Conservation (phyloP, 2,888 invertebrate genomes). For the Melieria picta region DNA sequence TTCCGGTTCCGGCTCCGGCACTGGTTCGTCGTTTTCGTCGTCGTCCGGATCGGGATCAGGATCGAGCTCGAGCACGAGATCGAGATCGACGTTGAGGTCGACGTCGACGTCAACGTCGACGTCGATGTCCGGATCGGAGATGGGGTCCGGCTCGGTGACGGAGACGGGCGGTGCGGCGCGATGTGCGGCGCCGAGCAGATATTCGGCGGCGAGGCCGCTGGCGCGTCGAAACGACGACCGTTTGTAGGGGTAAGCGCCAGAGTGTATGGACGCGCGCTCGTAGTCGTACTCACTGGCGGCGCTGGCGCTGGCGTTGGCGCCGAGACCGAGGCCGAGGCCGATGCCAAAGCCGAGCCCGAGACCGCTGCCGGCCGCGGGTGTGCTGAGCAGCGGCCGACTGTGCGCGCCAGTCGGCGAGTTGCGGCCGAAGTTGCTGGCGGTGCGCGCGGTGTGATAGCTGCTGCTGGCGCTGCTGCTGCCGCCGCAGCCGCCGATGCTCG, state of each 20-base stretch:
- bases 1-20: conserved; percentile 21
- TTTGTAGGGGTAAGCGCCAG: conserved; percentile 34
- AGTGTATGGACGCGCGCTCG: conserved; percentile 29
- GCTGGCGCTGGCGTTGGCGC: conserved; percentile 22
- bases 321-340: conserved; percentile 43
- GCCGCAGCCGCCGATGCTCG: conserved; percentile 40
- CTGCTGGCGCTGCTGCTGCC: conserved; percentile 43
- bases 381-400: conserved; percentile 53
- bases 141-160: conserved; percentile 19
- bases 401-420: conserved; percentile 49
- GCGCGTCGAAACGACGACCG: conserved; percentile 23
- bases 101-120: conserved; percentile 15
- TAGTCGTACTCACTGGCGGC: conserved; percentile 40
- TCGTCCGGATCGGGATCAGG: conserved; percentile 15
- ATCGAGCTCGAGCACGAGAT: conserved; percentile 12
- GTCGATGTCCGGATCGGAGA: conserved; percentile 27
- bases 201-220: conserved; percentile 32
- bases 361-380: conserved; percentile 46
- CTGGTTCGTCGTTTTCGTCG: not conserved
- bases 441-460: conserved; percentile 42
- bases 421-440: conserved; percentile 39
- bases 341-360: conserved; percentile 34
- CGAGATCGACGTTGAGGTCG: conserved; percentile 22
- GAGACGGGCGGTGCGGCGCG: conserved; percentile 29
- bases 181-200: conserved; percentile 17